Percentiles rank a stretch among this genome's conserved stretches.
Evolutionary conservation across 2,888 invertebrate genomes (phyloP).

Genomic region (Ephialtes manifestator): DNA sequence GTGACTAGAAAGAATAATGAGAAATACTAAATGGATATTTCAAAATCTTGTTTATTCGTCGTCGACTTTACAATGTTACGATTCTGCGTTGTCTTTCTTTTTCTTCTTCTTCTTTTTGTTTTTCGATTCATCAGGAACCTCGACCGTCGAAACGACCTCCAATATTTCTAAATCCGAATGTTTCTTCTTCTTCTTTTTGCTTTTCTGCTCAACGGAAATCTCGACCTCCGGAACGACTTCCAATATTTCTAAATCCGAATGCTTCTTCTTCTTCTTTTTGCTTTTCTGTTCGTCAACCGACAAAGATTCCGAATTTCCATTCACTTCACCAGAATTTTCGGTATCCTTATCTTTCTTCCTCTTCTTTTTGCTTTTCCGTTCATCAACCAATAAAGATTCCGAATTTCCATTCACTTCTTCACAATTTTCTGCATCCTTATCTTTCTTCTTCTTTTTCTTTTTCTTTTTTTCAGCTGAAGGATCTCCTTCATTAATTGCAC

Average conservation of each 20-base stretch:
- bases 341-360: constrained; percentile 44
- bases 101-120: constrained; percentile 66
- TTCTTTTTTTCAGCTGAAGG: constrained; percentile 26
- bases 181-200: constrained; percentile 60
- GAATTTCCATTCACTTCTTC: constrained; percentile 56
- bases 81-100: constrained; percentile 29
- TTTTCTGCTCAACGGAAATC: constrained; percentile 50
- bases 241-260: constrained; percentile 36
- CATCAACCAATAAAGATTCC: constrained; percentile 28
- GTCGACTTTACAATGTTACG: constrained; percentile 18
- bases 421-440: constrained; percentile 32
- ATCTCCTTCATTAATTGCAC: neutral
- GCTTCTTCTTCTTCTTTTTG: constrained; percentile 33
- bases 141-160: constrained; percentile 15
- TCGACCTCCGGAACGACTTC: constrained; percentile 13
- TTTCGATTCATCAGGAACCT: constrained; percentile 22
- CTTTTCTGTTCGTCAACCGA: constrained; percentile 42
- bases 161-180: neutral
- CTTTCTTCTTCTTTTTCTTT: constrained; percentile 59
- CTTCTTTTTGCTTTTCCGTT: constrained; percentile 51
- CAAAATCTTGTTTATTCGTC: constrained; percentile 27
- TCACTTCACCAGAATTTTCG: constrained; percentile 51
- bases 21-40: neutral
- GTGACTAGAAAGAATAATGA: neutral
- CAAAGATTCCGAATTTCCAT: constrained; percentile 43